A percentile compares a stretch with the other conserved stretches of the same genome.
Evolutionary conservation across 2,113 vertebrate species (phyloP).

Genomic region (Ia io): DNA sequence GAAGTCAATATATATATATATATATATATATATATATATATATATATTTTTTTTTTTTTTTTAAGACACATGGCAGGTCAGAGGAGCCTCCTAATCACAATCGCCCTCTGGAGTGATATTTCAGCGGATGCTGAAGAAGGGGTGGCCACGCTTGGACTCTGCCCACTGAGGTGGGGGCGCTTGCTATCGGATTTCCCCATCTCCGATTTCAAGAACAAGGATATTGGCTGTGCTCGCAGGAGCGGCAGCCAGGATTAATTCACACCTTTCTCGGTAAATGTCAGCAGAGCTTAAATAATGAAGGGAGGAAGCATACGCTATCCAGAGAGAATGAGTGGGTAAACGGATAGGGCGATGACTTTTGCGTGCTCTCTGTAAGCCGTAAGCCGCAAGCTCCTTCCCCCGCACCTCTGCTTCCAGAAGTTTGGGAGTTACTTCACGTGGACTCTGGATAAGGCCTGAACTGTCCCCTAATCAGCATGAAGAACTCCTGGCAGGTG

Average conservation of each 20-base stretch:
- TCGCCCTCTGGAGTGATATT: accelerated
- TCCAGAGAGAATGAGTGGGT: not conserved
- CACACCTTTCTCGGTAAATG: not conserved
- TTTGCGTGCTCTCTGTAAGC: accelerated
- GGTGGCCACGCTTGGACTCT: not conserved
- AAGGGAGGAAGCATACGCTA: not conserved
- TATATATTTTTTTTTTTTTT: too few relatives aligned
- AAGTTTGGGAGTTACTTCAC: not conserved
- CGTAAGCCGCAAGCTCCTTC: too few relatives aligned
- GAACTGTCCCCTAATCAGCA: not conserved
- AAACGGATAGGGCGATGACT: not conserved
- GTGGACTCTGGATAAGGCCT: not conserved
- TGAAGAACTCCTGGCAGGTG: not conserved
- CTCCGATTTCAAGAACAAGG: constrained; percentile 32
- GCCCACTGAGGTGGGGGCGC: accelerated
- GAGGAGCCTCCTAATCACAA: not conserved
- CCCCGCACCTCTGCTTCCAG: not conserved
- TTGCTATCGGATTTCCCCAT: not conserved
- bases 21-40: too few relatives aligned
- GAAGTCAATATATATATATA: too few relatives aligned
- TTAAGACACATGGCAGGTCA: accelerated
- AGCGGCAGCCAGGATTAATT: not conserved
- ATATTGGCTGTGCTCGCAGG: not conserved
- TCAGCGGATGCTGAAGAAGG: not conserved
- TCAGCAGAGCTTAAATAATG: not conserved